Conservation (phyloP, 2,888 invertebrate genomes). For the Panzeria rudis region DNA sequence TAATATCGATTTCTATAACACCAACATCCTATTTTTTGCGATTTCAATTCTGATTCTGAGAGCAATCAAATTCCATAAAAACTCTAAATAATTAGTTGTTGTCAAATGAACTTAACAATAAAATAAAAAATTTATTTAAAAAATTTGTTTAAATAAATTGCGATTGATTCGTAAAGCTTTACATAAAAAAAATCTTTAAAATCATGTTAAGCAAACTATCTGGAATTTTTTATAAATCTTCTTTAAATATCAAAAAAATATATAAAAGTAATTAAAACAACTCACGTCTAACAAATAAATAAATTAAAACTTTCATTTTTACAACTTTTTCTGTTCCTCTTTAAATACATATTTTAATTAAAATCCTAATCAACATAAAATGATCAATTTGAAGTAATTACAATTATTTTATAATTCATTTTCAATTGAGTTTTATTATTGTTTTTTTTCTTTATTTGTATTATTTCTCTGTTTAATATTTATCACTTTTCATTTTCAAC, state of each 20-base stretch:
- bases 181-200: neutral
- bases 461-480: constrained; percentile 36
- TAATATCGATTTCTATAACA: no score
- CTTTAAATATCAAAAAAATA: neutral
- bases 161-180: neutral
- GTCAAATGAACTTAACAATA: no score
- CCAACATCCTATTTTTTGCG: no score
- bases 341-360: constrained; percentile 54
- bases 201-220: neutral
- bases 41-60: no score
- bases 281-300: constrained; percentile 38
- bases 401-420: constrained; percentile 65
- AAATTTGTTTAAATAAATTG: no score
- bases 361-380: constrained; percentile 51
- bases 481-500: constrained; percentile 52
- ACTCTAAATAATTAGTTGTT: no score
- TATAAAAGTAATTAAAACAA: constrained; percentile 26
- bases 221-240: neutral
- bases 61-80: no score
- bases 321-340: constrained; percentile 44
- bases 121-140: no score
- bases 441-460: constrained; percentile 28
- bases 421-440: constrained; percentile 52
- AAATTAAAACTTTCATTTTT: constrained; percentile 61
- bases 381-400: constrained; percentile 60